These are phyloP conservation scores for Aspiorhynchus laticeps DNA, from an alignment of 2,113 vertebrate genomes.

Conservation along the genomic window DNA sequence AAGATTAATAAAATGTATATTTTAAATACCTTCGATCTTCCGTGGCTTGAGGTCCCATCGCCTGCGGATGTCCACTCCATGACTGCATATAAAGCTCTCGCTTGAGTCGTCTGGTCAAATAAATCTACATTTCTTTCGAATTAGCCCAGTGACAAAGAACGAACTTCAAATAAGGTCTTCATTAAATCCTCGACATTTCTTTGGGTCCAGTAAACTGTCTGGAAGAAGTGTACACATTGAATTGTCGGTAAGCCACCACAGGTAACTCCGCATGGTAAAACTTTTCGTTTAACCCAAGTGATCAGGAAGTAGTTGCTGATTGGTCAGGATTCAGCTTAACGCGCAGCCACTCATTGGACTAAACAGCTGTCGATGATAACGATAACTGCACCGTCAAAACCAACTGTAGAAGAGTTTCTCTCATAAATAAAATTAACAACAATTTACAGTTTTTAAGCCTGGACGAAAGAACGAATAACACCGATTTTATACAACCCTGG, in stretches of 20 bases:
- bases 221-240: neutral
- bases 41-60: slow-evolving; percentile 27
- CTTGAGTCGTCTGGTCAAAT: slow-evolving; percentile 1
- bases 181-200: neutral
- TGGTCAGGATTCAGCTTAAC: slow-evolving; percentile 51
- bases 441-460: neutral
- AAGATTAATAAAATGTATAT: neutral
- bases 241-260: neutral
- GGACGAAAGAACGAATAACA: neutral
- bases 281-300: slow-evolving; percentile 54
- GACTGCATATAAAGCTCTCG: slow-evolving; percentile 13
- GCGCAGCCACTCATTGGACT: slow-evolving; percentile 63
- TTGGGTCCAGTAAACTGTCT: neutral
- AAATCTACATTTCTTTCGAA: slow-evolving; percentile 33
- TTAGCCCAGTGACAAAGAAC: neutral
- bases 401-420: neutral
- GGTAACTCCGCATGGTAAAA: slow-evolving; percentile 59
- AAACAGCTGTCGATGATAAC: neutral
- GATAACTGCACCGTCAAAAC: neutral
- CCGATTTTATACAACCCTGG: neutral
- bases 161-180: neutral
- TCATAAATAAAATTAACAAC: neutral
- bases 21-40: slow-evolving; percentile 46
- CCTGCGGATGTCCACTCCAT: slow-evolving; percentile 31
- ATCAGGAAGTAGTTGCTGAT: slow-evolving; percentile 41